Conservation (phyloP, 2,113 vertebrate species). For the Coregonus clupeaformis region DNA sequence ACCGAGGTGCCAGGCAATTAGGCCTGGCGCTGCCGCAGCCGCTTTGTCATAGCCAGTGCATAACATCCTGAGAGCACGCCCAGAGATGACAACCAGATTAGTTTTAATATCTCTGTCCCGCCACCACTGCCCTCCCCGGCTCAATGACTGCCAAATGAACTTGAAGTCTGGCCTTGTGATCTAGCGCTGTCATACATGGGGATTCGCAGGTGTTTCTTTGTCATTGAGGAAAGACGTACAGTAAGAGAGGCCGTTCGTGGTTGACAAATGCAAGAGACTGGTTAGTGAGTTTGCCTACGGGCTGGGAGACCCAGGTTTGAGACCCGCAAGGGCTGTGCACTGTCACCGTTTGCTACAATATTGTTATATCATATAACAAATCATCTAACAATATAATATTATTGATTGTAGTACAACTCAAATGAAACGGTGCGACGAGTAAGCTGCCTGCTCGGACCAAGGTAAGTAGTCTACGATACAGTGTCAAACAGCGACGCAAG, state of each 20-base stretch:
- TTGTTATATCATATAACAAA: too few species aligned
- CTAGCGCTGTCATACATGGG: conserved; percentile 26
- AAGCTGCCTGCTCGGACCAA: background rate
- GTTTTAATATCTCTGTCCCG: conserved; percentile 14
- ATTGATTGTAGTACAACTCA: too few species aligned
- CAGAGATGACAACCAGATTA: conserved; percentile 41
- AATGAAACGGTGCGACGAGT: too few species aligned
- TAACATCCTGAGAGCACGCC: conserved; percentile 25
- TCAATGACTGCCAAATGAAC: conserved; percentile 21
- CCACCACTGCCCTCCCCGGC: background rate
- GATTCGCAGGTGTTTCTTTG: conserved; percentile 17
- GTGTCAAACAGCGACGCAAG: too few species aligned
- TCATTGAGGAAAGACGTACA: conserved; percentile 29
- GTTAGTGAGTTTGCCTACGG: too few species aligned
- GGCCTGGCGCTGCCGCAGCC: background rate
- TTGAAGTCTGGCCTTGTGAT: conserved; percentile 25
- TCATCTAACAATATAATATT: too few species aligned
- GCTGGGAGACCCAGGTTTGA: too few species aligned
- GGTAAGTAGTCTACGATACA: too few species aligned
- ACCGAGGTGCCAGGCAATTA: conserved; percentile 35
- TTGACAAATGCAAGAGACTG: too few species aligned
- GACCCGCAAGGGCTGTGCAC: too few species aligned
- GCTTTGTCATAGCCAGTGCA: conserved; percentile 34
- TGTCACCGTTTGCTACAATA: too few species aligned
- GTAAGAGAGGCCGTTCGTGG: background rate